Percentiles rank a stretch among this genome's conserved stretches.
These are phyloP conservation scores for Hafferia zeledoni DNA, from an alignment of 2,797 vertebrate genomes.

Conservation along the genomic window DNA sequence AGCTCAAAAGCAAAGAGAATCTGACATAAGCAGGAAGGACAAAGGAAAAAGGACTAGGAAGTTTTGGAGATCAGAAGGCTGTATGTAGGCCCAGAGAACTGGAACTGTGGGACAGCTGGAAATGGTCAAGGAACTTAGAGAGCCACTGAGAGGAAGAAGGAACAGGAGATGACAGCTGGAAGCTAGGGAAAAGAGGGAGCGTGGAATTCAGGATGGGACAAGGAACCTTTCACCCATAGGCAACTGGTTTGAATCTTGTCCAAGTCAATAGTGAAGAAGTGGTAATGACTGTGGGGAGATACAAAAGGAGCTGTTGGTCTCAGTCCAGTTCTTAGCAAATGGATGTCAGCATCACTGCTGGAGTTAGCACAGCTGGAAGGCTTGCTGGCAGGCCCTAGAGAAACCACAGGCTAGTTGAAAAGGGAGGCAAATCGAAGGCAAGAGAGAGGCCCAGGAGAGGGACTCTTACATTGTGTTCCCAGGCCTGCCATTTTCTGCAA, in stretches of 20 bases:
- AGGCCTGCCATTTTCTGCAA: neutral
- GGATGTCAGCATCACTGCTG: neutral
- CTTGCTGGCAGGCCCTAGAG: neutral
- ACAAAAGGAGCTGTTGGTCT: constrained; percentile 19
- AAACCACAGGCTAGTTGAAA: constrained; percentile 10
- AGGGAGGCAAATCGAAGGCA: neutral
- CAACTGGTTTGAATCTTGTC: constrained; percentile 32
- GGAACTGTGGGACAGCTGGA: neutral
- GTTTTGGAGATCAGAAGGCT: neutral
- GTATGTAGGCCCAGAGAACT: neutral
- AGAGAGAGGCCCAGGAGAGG: neutral
- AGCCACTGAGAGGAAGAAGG: neutral
- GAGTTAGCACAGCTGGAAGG: constrained; percentile 27
- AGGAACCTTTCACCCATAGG: constrained; percentile 45
- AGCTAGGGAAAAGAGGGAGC: neutral
- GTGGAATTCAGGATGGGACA: neutral
- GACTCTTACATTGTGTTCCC: neutral
- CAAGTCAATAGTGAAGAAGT: neutral
- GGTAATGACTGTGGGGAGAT: constrained; percentile 1
- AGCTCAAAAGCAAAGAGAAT: neutral
- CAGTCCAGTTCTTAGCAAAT: neutral
- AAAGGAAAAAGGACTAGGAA: neutral
- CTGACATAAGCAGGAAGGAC: neutral
- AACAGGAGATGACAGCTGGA: neutral
- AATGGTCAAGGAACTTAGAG: neutral